phyloP scores from a whole-genome alignment of 2,113 vertebrate species.

The Corvus hawaiiensis region DNA sequence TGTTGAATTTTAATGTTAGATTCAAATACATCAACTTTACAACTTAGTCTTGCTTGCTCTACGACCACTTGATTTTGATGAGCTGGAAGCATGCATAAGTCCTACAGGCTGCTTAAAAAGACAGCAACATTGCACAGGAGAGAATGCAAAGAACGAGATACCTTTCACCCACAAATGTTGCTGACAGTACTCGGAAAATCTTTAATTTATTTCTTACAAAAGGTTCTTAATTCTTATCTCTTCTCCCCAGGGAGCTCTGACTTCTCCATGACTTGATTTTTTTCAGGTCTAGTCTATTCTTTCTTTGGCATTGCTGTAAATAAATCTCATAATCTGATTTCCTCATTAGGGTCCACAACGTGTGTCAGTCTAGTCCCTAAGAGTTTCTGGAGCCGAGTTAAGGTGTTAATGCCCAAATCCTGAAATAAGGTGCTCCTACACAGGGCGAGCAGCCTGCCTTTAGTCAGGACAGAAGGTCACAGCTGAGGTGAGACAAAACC shows the following conservation, averaged over 20 bases:
- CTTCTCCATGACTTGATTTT: neutral
- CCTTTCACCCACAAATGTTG: conserved; percentile 52
- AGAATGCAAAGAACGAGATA: conserved; percentile 43
- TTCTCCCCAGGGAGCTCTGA: neutral
- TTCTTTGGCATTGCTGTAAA: conserved; percentile 43
- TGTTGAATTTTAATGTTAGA: conserved; percentile 55
- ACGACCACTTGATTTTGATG: conserved; percentile 64
- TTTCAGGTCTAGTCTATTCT: neutral
- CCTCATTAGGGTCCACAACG: neutral
- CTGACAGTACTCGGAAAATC: conserved; percentile 24
- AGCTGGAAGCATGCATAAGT: conserved; percentile 23
- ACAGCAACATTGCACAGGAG: conserved; percentile 17
- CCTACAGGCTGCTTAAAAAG: conserved; percentile 43
- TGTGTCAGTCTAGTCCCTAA: neutral
- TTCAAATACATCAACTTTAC: conserved; percentile 53
- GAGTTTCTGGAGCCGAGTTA: neutral
- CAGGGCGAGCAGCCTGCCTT: neutral
- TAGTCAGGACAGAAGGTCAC: neutral
- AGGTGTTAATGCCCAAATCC: neutral
- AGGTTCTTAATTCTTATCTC: conserved; percentile 37
- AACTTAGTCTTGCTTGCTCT: conserved; percentile 29
- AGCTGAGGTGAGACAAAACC: neutral
- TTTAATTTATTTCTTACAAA: conserved; percentile 47
- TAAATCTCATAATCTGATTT: conserved; percentile 41
- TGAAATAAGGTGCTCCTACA: neutral